Evolutionary conservation across 2,113 vertebrate species (phyloP), one percentile per base, ranked within the genome.

Genomic region (Oncorhynchus masou): DNA sequence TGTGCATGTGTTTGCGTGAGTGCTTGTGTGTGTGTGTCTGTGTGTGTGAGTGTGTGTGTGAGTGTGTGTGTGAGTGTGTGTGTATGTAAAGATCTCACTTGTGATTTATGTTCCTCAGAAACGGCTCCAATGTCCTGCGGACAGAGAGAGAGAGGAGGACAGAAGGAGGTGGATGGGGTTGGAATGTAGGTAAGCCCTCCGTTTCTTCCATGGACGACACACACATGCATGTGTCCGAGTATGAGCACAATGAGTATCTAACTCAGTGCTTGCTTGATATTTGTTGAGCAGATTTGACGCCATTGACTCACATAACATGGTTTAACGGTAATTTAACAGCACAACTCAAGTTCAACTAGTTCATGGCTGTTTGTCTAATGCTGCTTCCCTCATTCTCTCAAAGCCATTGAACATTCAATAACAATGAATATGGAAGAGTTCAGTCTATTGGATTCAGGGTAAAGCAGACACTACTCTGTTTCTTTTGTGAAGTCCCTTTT

Each of bases 71-170:
- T 20, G 62, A 29, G 65, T 60, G 34, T 34, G 67, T 51, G 39
- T 34, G 25, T 59, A 27, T 59, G 49, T 71, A 27, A 20, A 22
- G 29, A 59, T 16, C 5, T 24, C 20, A 27, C 20, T 19, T 31
- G 91, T 94, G 92, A 94, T 94, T 94, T 94, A 94, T 94, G 89
- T 90, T 88, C 39, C 39, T 45, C 39, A 87, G 91, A 92, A 92
- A 94, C 83, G 81, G 89, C 85, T 79, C 84, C 79, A 29, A 45
- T 24, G 67, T 3, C 29, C 60, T 31, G 34, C 3, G 51, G 34
- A n/a, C 13, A 2, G 13, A 24, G 60, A 70, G 16, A 62, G 19
- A 6, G 27, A 22, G n/a, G 73, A 24, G 51, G 65, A 19, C 7
- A 51, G 29, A 16, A 16, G 20, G 39, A 11, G n/a, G 9, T 57